Evolutionary conservation across 1,140 invertebrate species (phyloP).

Genomic region (Heliothis virescens): DNA sequence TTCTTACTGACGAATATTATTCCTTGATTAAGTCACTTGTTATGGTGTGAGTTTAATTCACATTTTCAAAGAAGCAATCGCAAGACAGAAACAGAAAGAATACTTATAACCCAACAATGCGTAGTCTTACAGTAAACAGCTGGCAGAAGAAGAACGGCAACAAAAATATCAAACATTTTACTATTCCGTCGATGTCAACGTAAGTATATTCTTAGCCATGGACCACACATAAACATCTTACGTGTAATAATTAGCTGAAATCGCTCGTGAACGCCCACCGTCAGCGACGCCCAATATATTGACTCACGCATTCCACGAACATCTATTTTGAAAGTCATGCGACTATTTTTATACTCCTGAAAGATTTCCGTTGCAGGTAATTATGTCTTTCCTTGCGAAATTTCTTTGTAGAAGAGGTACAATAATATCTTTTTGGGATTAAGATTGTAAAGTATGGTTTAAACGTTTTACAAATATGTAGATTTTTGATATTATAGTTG

Average conservation of each 20-base stretch:
- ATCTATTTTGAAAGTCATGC: slow-evolving; percentile 25
- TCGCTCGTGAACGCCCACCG: slow-evolving; percentile 32
- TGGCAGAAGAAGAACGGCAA: background rate
- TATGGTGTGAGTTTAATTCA: too few species aligned
- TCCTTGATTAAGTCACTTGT: too few species aligned
- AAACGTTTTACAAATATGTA: too few species aligned
- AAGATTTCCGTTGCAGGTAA: slow-evolving; percentile 18
- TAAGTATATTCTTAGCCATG: background rate
- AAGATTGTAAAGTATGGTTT: background rate
- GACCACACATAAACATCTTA: slow-evolving; percentile 34
- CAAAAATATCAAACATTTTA: background rate
- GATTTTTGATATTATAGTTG: too few species aligned
- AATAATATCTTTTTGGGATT: background rate
- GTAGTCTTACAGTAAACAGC: background rate
- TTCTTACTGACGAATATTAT: too few species aligned
- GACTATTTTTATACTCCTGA: slow-evolving; percentile 18
- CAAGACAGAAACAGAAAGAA: too few species aligned
- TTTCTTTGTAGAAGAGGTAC: background rate
- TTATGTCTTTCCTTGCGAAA: background rate
- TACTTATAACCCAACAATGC: background rate
- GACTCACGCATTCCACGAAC: slow-evolving; percentile 35
- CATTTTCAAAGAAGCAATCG: too few species aligned
- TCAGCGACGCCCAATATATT: slow-evolving; percentile 32
- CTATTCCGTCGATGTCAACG: background rate
- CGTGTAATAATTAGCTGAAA: slow-evolving; percentile 37